Evolutionary conservation across 2,113 vertebrate genomes (phyloP).

Genomic region (Trinectes maculatus): DNA sequence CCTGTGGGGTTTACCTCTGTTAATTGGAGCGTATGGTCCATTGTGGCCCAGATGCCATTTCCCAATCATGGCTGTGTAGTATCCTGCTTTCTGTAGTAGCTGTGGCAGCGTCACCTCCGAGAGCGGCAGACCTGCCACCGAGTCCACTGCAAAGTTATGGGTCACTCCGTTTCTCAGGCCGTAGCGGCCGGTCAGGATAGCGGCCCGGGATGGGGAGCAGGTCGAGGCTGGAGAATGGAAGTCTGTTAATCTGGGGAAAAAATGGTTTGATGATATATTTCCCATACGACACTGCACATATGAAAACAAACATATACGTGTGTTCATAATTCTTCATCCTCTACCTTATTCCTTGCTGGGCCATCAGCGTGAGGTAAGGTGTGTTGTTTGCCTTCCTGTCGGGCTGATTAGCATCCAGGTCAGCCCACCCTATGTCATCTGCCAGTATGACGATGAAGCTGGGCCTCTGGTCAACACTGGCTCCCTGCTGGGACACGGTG

Average conservation of each 20-base stretch:
- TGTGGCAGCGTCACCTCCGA: constrained; percentile 91
- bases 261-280: too few species aligned
- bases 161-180: constrained; percentile 92
- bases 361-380: constrained; percentile 86
- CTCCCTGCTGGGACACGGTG: constrained; percentile 34
- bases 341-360: constrained; percentile 88
- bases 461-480: constrained; percentile 61
- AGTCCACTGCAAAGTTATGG: constrained; percentile 89
- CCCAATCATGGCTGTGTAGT: constrained; percentile 90
- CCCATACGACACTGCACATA: too few species aligned
- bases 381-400: constrained; percentile 79
- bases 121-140: constrained; percentile 89
- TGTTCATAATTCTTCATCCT: background rate
- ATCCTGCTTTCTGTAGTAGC: constrained; percentile 85
- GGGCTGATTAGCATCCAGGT: constrained; percentile 88
- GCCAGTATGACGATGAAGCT: constrained; percentile 94
- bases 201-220: constrained; percentile 93
- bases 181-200: constrained; percentile 91
- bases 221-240: constrained; percentile 95
- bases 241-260: constrained; percentile 86
- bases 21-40: constrained; percentile 84
- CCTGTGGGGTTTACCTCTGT: constrained; percentile 93
- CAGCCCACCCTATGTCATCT: constrained; percentile 96
- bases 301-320: too few species aligned
- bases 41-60: constrained; percentile 98